Base-by-base conservation (phyloP, 2,888 invertebrate genomes). In the Unio delphinus region DNA sequence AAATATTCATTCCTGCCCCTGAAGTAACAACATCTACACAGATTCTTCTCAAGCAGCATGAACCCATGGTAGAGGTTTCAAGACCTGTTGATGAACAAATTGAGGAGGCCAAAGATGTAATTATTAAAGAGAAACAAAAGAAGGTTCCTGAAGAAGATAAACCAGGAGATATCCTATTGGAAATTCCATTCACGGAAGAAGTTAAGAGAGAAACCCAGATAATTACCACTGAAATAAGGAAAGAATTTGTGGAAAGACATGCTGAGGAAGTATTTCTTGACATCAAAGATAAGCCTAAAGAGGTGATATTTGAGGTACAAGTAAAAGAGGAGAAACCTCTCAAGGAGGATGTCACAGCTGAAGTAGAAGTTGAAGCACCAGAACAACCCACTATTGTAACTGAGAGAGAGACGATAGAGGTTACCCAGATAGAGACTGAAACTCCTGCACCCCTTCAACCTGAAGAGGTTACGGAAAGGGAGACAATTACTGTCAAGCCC, bases 21-120 rank as follows among this genome's bases (percentile, higher is more conserved):
- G 79, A 83, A 68, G 74, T 80, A 26, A 78, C 70, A 34, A 80
- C 80, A 34, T 71, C 67, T 20, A 66, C 78, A 30, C 78, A 78
- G 34, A 68, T 82, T 56, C 72, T 80, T n/a, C 72, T 84, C 2
- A 73, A 75, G 45, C 74, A 76, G 45, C 63, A 72, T 61, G 68
- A 68, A 6, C 63, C 71, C 28, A 68, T 70, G 58, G 75, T 75
- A 57, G 76, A 84, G 45, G 57, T 76, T 28, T 70, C 79, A n/a
- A 76, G 83, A 68, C 83, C 86, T 57, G 65, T 64, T 30, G 83
- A 82, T 67, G 85, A 86, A 68, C 73, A 72, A 20, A 72, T 84
- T 61, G 83, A 82, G 67, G 84, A 84, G 70, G 76, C 78, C 5
- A 74, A 84, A 63, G 74, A 74, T 55, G 80, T 82, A 15, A 79